phyloP scores from a whole-genome alignment of 2,797 vertebrate genomes.

The Crotalus adamanteus region DNA sequence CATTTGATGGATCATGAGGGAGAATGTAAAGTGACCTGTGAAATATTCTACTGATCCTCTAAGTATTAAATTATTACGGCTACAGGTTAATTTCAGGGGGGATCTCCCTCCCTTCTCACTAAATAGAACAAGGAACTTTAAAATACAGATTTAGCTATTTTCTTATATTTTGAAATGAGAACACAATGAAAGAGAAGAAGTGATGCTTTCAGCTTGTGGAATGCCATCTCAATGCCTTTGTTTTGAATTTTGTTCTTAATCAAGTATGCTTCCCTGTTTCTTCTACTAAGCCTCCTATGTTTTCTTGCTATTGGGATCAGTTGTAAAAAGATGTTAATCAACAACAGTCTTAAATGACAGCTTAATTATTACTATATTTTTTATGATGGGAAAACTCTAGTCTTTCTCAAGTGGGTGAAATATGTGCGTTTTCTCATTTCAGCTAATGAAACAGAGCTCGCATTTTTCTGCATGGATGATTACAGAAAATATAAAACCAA shows the following conservation, averaged over 20 bases:
- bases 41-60: constrained; percentile 80
- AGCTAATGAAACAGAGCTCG: constrained; percentile 92
- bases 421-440: constrained; percentile 43
- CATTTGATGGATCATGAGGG: constrained; percentile 79
- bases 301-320: constrained; percentile 11
- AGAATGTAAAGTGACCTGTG: constrained; percentile 80
- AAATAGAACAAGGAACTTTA: constrained; percentile 43
- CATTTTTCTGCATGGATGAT: constrained; percentile 87
- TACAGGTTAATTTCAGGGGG: constrained; percentile 72
- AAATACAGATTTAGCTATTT: constrained; percentile 48
- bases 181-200: constrained; percentile 16
- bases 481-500: constrained; percentile 84
- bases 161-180: constrained; percentile 27
- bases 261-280: background rate
- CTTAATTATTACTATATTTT: constrained; percentile 33
- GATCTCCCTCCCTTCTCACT: constrained; percentile 37
- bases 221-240: constrained; percentile 42
- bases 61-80: constrained; percentile 79
- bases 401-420: constrained; percentile 45
- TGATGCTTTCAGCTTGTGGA: constrained; percentile 47
- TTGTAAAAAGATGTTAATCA: constrained; percentile 15
- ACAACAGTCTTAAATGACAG: constrained; percentile 33
- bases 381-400: constrained; percentile 13
- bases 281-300: background rate
- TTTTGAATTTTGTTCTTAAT: constrained; percentile 32